Base-by-base conservation (phyloP, 2,797 vertebrate genomes). In the Gastrophryne carolinensis region DNA sequence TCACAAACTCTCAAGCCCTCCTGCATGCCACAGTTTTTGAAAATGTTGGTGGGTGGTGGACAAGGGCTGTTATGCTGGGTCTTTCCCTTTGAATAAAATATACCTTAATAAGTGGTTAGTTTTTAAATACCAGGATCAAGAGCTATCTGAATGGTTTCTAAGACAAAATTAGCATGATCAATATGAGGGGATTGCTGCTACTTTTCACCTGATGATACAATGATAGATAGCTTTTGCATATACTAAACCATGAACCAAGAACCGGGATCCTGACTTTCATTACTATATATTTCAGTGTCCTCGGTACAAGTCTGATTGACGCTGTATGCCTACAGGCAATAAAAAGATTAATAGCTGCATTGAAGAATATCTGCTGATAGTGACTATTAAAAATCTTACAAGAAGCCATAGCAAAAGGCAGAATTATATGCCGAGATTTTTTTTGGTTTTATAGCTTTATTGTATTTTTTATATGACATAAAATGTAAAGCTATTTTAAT, bases 401-500 rank as follows among this genome's bases (percentile, higher is more conserved):
- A 82, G 72, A 79, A 80, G 65, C 39, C n/a, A 49, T 41, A 29
- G 34, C 3, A 68, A 72, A 81, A 68, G n/a, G 54, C 72, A 66
- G 64, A 79, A 56, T 84, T 75, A 72, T 60, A 34, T 57, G 37
- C 60, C 66, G 68, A 71, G 63, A 78, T 72, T 78, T 67, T 72
- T 72, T 78, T 72, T n/a, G n/a, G 50, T 78, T 78, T 78, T 78
- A 78, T 66, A 66, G 75, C 75, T 60, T 64, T 62, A 78, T 58
- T 78, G 67, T 65, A 78, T 78, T 72, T 47, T 63, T 44, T 78
- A 78, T 72, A 66, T 78, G 60, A 65, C 75, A 78, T 78, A 60
- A 68, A 78, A 78, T 78, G 83, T 84, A 81, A 82, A 81, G 73
- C 66, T 83, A 79, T 83, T 85, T 82, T 82, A 81, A 81, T 73